Evolutionary conservation across 2,113 vertebrate genomes (phyloP).

Genomic region (Onychostruthus taczanowskii): DNA sequence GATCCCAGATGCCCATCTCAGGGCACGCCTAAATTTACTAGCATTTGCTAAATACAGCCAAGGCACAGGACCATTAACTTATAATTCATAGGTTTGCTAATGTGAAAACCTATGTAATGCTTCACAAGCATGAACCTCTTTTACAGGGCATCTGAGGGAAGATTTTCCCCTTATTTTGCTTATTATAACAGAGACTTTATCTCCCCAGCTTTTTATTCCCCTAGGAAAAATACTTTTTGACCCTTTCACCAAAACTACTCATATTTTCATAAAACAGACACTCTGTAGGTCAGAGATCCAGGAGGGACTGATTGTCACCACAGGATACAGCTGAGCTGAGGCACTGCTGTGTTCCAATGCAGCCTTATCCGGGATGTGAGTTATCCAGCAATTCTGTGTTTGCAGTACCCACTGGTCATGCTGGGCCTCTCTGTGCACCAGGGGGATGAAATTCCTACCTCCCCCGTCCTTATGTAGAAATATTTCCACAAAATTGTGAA

Average conservation of each 20-base stretch:
- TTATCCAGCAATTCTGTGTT: rapidly evolving
- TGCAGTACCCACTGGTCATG: not conserved
- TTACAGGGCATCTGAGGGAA: not conserved
- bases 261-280: not conserved
- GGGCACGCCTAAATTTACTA: not conserved
- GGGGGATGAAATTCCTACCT: not conserved
- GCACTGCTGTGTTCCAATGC: not conserved
- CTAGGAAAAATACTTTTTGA: not conserved
- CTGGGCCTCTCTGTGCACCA: not conserved
- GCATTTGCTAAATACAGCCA: not conserved
- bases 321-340: not conserved
- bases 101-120: not conserved
- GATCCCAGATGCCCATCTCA: not conserved
- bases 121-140: not conserved
- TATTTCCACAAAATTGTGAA: not conserved
- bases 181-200: not conserved
- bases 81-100: not conserved
- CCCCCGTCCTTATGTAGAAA: not conserved
- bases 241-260: not conserved
- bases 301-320: not conserved
- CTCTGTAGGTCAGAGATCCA: not conserved
- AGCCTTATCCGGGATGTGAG: not conserved
- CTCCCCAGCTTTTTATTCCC: not conserved
- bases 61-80: not conserved
- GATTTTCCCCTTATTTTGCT: not conserved